phyloP scores from a whole-genome alignment of 2,113 vertebrate species.

The Vanacampus margaritifer region DNA sequence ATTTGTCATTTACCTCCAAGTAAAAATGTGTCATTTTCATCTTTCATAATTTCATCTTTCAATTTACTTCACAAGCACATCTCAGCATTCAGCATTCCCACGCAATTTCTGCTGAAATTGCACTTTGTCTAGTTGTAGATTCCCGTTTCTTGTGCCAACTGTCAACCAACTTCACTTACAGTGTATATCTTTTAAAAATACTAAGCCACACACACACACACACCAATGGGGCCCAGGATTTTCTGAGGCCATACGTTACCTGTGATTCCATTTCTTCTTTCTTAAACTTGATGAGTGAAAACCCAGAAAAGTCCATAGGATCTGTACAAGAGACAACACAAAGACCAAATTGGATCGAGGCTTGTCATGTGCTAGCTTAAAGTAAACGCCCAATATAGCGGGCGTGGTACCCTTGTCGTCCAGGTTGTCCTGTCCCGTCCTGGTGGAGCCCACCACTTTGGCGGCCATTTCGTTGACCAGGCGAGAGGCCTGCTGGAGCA shows the following conservation, averaged over 20 bases:
- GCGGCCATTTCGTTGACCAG: slow-evolving; percentile 90
- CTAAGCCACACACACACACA: too few species aligned
- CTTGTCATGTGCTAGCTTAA: neutral
- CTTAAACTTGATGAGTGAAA: slow-evolving; percentile 94
- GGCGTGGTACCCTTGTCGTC: slow-evolving; percentile 81
- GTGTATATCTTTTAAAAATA: too few species aligned
- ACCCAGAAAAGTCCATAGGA: slow-evolving; percentile 94
- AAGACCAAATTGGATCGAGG: too few species aligned
- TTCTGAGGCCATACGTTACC: slow-evolving; percentile 56
- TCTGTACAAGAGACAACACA: slow-evolving; percentile 64
- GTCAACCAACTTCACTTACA: too few species aligned
- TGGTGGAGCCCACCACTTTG: slow-evolving; percentile 89
- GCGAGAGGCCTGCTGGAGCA: slow-evolving; percentile 90
- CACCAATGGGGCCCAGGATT: neutral
- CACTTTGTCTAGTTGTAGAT: too few species aligned
- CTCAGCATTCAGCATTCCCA: too few species aligned
- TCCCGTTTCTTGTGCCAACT: too few species aligned
- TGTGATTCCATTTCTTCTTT: slow-evolving; percentile 97
- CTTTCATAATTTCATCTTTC: too few species aligned
- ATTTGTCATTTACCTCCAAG: too few species aligned
- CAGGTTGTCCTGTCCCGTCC: slow-evolving; percentile 86
- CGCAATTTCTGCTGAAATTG: too few species aligned
- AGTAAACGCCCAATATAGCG: neutral
- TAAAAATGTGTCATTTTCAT: too few species aligned
- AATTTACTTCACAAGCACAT: too few species aligned